phyloP scores from a whole-genome alignment of 2,113 vertebrate species.

The Cnemophilus loriae region DNA sequence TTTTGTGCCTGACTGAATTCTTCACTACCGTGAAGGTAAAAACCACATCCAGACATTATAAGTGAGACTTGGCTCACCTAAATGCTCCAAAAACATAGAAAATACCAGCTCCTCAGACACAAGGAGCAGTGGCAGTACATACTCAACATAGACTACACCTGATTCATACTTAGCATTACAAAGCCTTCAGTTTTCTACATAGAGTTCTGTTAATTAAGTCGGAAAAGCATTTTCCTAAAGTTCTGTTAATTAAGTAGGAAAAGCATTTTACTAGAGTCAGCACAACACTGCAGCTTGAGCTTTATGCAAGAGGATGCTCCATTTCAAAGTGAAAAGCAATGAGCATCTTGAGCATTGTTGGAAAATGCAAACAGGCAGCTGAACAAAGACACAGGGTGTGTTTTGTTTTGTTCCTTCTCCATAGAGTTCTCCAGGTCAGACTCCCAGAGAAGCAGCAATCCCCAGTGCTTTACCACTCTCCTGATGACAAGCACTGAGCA shows the following conservation, averaged over 20 bases:
- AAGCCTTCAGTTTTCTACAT: not conserved
- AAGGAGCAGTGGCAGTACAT: not conserved
- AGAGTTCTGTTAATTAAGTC: not conserved
- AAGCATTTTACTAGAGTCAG: not conserved
- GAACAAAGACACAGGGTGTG: not conserved
- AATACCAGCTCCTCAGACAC: not conserved
- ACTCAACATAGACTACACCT: not conserved
- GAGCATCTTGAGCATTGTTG: not conserved
- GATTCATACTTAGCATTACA: not conserved
- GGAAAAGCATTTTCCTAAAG: not conserved
- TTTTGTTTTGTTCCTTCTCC: constrained; percentile 6
- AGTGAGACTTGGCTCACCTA: not conserved
- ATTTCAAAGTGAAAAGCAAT: not conserved
- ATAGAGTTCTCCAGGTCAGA: not conserved
- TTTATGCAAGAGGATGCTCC: not conserved
- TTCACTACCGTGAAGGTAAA: not conserved
- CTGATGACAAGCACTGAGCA: not conserved
- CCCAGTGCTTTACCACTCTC: not conserved
- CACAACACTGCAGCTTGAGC: not conserved
- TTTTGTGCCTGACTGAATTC: not conserved
- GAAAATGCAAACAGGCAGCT: not conserved
- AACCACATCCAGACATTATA: not conserved
- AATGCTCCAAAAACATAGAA: not conserved
- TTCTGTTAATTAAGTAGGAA: not conserved
- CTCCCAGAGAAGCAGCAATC: not conserved